Percentiles rank a stretch among this genome's conserved stretches.
Conservation (phyloP, 2,888 invertebrate genomes). For the Eutolmus rufibarbis region DNA sequence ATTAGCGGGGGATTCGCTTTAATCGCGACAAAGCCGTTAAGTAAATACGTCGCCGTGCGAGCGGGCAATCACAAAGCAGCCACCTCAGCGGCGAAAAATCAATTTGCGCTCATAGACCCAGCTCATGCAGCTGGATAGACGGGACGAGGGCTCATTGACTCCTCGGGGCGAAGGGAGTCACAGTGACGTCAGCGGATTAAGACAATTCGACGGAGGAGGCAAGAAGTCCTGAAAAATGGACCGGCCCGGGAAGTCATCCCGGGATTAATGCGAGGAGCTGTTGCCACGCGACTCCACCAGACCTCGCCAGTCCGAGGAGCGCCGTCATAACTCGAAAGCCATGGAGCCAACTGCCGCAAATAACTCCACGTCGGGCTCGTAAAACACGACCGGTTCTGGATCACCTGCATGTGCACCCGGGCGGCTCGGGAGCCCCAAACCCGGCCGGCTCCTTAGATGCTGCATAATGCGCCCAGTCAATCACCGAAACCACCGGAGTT, state of each 20-base stretch:
- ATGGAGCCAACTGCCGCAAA: neutral
- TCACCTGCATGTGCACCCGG: neutral
- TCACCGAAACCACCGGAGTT: constrained; percentile 8
- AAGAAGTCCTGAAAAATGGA: neutral
- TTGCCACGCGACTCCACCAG: neutral
- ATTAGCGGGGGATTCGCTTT: neutral
- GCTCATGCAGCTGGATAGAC: neutral
- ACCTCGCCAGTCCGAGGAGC: neutral
- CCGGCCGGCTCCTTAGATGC: neutral
- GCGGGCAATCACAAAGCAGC: neutral
- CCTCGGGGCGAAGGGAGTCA: neutral
- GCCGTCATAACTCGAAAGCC: neutral
- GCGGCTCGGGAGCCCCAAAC: neutral
- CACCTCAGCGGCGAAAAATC: neutral
- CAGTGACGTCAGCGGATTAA: neutral
- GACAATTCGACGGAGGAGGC: neutral
- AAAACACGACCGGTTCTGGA: neutral
- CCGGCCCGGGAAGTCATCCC: neutral
- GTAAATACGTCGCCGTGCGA: neutral
- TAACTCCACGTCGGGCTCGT: neutral
- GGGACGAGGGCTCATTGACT: neutral
- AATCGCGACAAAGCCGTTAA: neutral
- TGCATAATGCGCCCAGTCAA: neutral
- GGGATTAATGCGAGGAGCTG: neutral
- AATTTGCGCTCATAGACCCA: neutral